Evolutionary conservation across 2,888 invertebrate genomes (phyloP).

Genomic region (Drymonia ruficornis): DNA sequence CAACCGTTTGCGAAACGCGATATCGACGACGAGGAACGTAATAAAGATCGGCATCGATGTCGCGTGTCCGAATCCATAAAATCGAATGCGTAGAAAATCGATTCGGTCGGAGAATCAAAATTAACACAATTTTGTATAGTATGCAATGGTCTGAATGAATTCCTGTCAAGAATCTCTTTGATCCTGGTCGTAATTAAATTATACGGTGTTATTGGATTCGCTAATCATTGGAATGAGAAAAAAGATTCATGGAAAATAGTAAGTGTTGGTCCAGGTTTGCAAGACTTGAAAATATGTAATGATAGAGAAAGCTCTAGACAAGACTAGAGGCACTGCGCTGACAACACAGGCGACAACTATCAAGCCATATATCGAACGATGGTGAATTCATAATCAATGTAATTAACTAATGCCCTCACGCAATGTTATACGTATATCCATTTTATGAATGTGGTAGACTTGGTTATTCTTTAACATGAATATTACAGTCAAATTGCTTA

Average conservation of each 20-base stretch:
- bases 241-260: no score
- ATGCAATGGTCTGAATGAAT: background rate
- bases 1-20: conserved; percentile 26
- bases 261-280: no score
- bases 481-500: background rate
- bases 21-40: conserved; percentile 14
- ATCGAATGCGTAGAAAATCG: conserved; percentile 20
- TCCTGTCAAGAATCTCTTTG: background rate
- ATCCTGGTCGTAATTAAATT: conserved; percentile 1
- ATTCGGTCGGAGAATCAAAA: conserved; percentile 15
- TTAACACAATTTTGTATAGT: background rate
- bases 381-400: background rate
- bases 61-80: conserved; percentile 34
- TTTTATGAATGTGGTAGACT: background rate
- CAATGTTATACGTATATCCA: background rate
- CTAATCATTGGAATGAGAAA: no score
- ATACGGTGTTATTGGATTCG: background rate
- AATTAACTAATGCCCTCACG: conserved; percentile 1
- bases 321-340: background rate
- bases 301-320: no score
- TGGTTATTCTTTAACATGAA: no score
- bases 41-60: conserved; percentile 24
- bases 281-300: background rate
- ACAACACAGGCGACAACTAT: background rate
- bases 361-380: background rate